Conservation (phyloP, 2,888 invertebrate species). For the Cryptosula pallasiana region DNA sequence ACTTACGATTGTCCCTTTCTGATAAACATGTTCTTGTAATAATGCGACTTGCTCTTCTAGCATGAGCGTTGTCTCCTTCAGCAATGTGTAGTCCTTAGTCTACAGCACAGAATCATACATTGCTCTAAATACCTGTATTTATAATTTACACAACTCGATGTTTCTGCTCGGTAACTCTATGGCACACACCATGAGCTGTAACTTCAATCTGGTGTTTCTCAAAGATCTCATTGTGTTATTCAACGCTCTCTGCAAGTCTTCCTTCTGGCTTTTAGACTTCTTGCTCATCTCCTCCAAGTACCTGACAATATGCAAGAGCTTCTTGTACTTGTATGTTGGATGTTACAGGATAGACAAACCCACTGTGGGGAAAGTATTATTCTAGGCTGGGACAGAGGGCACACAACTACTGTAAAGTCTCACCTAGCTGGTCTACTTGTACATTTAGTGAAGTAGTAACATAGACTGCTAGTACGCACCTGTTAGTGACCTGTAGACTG, state of each 20-base stretch:
- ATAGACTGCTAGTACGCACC: constrained; percentile 55
- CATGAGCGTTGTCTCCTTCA: neutral
- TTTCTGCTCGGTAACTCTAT: too few species aligned
- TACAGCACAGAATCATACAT: neutral
- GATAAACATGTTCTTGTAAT: neutral
- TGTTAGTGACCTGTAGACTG: constrained; percentile 92
- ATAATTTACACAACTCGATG: too few species aligned
- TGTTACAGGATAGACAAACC: too few species aligned
- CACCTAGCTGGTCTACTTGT: too few species aligned
- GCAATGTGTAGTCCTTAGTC: neutral
- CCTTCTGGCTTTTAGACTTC: constrained; percentile 91
- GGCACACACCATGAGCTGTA: constrained; percentile 58
- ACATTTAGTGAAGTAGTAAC: too few species aligned
- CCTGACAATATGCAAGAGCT: constrained; percentile 36
- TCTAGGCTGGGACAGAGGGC: too few species aligned
- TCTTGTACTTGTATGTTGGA: too few species aligned
- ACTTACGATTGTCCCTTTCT: neutral
- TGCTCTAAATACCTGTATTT: too few species aligned
- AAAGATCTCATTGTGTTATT: constrained; percentile 70
- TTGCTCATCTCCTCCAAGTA: constrained; percentile 93
- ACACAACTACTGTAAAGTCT: too few species aligned
- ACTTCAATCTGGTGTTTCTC: constrained; percentile 54
- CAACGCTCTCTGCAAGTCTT: constrained; percentile 79
- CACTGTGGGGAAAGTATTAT: too few species aligned
- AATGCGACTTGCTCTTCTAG: neutral